phyloP scores from a whole-genome alignment of 2,797 vertebrate species.

The Lithobates sylvaticus region DNA sequence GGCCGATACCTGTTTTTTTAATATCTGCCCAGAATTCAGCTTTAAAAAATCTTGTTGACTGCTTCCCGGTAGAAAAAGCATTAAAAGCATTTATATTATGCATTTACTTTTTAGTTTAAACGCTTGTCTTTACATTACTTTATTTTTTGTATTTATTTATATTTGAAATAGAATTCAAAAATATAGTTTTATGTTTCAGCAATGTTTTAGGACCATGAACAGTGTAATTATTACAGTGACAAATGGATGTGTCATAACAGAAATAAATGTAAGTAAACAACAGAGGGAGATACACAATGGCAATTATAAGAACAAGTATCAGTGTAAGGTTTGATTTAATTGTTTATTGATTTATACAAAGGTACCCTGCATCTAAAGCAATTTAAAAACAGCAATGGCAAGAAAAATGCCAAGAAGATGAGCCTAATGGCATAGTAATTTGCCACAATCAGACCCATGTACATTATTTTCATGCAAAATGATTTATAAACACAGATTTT shows the following conservation, averaged over 20 bases:
- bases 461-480: constrained; percentile 70
- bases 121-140: too few relatives aligned
- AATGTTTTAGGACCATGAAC: constrained; percentile 12
- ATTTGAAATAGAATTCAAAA: background rate
- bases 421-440: constrained; percentile 70
- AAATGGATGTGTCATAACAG: constrained; percentile 62
- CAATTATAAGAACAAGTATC: constrained; percentile 64
- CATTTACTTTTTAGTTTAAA: too few relatives aligned
- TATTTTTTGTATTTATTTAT: background rate
- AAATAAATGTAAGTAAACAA: constrained; percentile 70
- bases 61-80: too few relatives aligned
- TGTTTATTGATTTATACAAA: constrained; percentile 69
- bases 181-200: background rate
- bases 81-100: too few relatives aligned
- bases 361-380: constrained; percentile 58
- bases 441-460: constrained; percentile 70
- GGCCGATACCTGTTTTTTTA: too few relatives aligned
- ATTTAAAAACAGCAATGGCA: constrained; percentile 62
- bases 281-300: constrained; percentile 42
- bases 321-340: constrained; percentile 68
- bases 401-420: constrained; percentile 67
- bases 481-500: constrained; percentile 68
- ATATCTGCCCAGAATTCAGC: too few relatives aligned
- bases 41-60: too few relatives aligned
- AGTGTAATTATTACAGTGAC: constrained; percentile 61